Evolutionary conservation across 2,797 vertebrate genomes (phyloP), one percentile per base, ranked within the genome.

Genomic region (Pantherophis vulpinus): DNA sequence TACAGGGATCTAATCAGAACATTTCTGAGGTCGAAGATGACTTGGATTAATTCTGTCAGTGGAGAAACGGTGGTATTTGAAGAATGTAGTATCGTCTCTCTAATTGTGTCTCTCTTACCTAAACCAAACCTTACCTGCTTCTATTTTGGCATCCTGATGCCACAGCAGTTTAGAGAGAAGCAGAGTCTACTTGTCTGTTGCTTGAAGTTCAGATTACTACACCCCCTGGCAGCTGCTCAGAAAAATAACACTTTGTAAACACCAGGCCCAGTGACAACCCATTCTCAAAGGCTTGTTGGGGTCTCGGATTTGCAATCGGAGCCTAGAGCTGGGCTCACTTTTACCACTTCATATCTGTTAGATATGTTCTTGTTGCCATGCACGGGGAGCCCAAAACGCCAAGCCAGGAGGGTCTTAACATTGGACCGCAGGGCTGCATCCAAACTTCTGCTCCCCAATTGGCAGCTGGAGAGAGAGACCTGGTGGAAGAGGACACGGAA

Each of bases 361-460:
- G 0, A 51, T 70, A 60, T n/a, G n/a, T n/a, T n/a, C n/a, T n/a
- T 9, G 0, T 90, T 86, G 23, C 42, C 83, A 2, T 55, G 3
- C 12, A 0, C 3, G 0, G 5, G 16, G 1, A 86, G 27, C 0
- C 58, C 0, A 0, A 4, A 0, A 10, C 29, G 20, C 5, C 0
- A 0, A 2, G 2, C 32, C 3, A 0, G 42, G 0, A 14, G 47
- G 16, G 0, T 18, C 11, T 60, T 1, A 0, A 61, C 20, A 4
- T 32, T 86, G 92, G 47, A 12, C 29, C 1, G 8, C n/a, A 1
- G 0, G 13, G 20, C 60, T 55, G 1, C 37, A 29, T 70, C 16
- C 29, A 9, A 1, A 0, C 2, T 0, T 1, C 25, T 0, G 60
- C 59, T 2, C 4, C 86, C 47, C 0, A 0, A 4, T 87, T 51